Base-by-base conservation (phyloP, 2,888 invertebrate species). In the Diaprepes abbreviatus region DNA sequence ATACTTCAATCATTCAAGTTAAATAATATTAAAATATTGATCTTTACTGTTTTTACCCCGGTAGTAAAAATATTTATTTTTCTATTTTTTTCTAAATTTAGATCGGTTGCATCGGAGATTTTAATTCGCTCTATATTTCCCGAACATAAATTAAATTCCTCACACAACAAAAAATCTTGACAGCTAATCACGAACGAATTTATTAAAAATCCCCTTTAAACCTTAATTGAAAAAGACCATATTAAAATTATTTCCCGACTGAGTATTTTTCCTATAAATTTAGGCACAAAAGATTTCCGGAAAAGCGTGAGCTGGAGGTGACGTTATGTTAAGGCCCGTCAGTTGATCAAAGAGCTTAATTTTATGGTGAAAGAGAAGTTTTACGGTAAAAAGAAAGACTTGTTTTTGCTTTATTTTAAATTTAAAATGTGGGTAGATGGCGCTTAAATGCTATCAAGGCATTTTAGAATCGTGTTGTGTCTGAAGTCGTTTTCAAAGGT, bases 201-300 rank as follows among this genome's bases (percentile, higher is more conserved):
- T 65, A 65, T 65, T 65, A 59, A 66, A 66, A 66, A 65, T 65
- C 55, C 48, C 35, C 65, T 65, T 63, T 58, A 55, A 69, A 66
- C 65, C 74, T 79, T 79, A 79, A 80, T 79, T 79, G 79, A 78
- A 52, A 60, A 79, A 77, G 78, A 74, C 76, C 74, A 75, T 76
- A 78, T 78, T 78, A 79, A 79, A 79, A 80, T 79, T 78, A 79
- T 78, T 79, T 79, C 75, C 75, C 77, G 78, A 14, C n/a, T 24
- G 24, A 24, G 5, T 24, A 52, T 65, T 65, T 73, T 73, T 66
- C 66, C 74, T 65, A 71, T 71, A 74, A 74, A 73, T 74, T 72
- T 72, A 70, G 68, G 67, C 73, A 73, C 73, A 74, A 75, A 77
- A 76, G 76, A 65, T 57, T 71, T 48, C 65, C 74, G 71, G 68